Conservation (phyloP, 2,113 vertebrate species). For the Parotia lawesii region DNA sequence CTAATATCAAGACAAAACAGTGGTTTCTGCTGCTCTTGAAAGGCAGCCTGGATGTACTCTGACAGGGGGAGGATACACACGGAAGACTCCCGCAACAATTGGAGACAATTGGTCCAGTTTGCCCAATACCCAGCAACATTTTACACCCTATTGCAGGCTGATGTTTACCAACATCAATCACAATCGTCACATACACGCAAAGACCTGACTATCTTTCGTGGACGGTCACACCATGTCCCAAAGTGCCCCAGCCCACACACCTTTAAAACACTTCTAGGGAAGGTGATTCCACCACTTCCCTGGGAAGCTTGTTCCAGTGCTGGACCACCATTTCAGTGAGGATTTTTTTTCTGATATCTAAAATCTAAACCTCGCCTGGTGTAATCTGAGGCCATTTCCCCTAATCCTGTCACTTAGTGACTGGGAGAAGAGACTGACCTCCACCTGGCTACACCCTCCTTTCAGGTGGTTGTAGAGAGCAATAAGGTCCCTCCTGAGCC, state of each 20-base stretch:
- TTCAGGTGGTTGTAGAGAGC: neutral
- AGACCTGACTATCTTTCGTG: neutral
- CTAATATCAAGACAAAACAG: neutral
- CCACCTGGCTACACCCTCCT: neutral
- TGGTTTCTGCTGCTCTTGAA: neutral
- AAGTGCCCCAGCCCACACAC: no score
- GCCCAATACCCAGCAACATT: no score
- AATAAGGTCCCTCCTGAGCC: neutral
- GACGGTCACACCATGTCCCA: neutral
- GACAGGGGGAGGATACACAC: rapidly evolving
- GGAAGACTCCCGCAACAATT: neutral
- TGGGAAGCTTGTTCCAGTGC: neutral
- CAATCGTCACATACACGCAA: rapidly evolving
- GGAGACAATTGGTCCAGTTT: neutral
- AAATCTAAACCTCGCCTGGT: neutral
- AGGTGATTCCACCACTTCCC: rapidly evolving
- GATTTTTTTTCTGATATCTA: neutral
- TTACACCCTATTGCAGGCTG: neutral
- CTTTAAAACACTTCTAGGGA: neutral
- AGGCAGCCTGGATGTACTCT: neutral
- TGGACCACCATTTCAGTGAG: neutral
- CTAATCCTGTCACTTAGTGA: neutral
- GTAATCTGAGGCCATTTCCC: neutral
- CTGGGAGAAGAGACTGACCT: neutral
- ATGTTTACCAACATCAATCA: neutral